Percentiles rank a stretch among this genome's conserved stretches.
Conservation (phyloP, 2,888 invertebrate species). For the Plagiodera versicolora region DNA sequence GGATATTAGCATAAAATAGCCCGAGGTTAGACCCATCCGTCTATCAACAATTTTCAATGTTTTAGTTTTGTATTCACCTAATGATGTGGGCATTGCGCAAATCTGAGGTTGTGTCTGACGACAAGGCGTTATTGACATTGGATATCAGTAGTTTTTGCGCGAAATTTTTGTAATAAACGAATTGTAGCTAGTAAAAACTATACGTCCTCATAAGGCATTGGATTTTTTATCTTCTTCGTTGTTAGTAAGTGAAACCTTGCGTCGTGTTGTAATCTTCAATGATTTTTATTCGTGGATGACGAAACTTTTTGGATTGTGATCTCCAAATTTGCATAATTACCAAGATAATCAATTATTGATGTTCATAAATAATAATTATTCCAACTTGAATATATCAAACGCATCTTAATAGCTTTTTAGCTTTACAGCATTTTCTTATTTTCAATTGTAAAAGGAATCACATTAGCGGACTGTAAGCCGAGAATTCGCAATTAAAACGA, state of each 20-base stretch:
- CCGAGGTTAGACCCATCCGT: slow-evolving; percentile 19
- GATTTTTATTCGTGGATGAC: neutral
- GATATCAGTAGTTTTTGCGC: slow-evolving; percentile 7
- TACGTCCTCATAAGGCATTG: neutral
- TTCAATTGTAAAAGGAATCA: too few species aligned
- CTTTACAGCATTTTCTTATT: too few species aligned
- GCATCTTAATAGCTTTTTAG: too few species aligned
- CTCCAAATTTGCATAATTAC: neutral
- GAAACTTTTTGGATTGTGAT: neutral
- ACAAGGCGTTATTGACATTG: slow-evolving; percentile 31
- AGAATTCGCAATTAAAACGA: neutral
- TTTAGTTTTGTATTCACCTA: slow-evolving; percentile 15
- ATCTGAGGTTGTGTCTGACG: slow-evolving; percentile 13
- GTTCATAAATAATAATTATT: neutral
- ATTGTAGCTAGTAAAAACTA: too few species aligned
- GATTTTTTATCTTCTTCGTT: neutral
- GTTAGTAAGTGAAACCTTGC: neutral
- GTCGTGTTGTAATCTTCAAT: neutral
- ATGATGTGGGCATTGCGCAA: slow-evolving; percentile 15
- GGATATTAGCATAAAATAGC: slow-evolving; percentile 14
- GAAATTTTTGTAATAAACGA: neutral
- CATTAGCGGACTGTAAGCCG: neutral
- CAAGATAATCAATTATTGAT: too few species aligned
- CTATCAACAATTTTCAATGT: slow-evolving; percentile 18
- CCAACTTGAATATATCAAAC: neutral